Conservation (phyloP, 92 coral and sea anemone genomes). For the Ricordea florida region DNA sequence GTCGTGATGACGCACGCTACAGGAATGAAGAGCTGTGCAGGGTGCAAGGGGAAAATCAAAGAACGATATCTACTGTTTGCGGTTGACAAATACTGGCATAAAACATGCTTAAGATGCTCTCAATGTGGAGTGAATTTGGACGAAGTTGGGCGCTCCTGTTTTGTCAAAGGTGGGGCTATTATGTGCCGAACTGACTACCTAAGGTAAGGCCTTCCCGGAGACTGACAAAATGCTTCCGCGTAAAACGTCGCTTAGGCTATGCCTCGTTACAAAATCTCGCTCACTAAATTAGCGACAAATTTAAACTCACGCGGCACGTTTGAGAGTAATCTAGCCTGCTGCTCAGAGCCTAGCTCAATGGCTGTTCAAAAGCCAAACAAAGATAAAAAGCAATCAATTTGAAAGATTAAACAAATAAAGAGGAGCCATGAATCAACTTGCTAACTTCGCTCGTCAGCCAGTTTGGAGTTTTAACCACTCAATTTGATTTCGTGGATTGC, state of each 20-base stretch:
- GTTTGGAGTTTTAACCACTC: no score
- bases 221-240: not conserved
- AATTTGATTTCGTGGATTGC: no score
- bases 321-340: no score
- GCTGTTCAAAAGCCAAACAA: no score
- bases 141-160: conserved; percentile 21
- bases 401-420: no score
- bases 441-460: no score
- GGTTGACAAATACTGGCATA: conserved; percentile 30
- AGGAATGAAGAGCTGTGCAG: conserved; percentile 13
- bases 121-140: conserved; percentile 13
- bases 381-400: no score
- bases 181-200: conserved; percentile 30
- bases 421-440: no score
- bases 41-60: conserved; percentile 1
- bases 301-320: no score
- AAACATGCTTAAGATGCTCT: conserved; percentile 8
- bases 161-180: conserved; percentile 21
- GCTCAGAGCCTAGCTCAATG: no score
- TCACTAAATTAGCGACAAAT: no score
- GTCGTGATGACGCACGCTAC: not conserved
- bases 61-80: conserved; percentile 14
- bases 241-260: not conserved
- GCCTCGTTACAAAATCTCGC: not conserved
- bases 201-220: not conserved